phyloP scores from a whole-genome alignment of 2,888 invertebrate genomes.

The Lepidonotus clava region DNA sequence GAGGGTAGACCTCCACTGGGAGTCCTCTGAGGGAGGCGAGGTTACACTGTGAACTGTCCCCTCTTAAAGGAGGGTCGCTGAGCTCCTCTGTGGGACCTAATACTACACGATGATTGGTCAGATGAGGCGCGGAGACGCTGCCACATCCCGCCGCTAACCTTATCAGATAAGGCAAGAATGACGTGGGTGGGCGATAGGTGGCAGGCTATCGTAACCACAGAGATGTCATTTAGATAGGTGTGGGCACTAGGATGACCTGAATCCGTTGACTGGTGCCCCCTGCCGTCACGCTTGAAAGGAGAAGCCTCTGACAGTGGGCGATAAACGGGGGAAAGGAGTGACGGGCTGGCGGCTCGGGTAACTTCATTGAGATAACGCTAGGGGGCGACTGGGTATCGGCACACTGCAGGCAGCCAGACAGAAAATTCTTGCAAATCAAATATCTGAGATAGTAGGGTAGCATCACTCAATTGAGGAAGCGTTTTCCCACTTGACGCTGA shows the following conservation, averaged over 20 bases:
- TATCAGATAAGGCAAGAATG: background rate
- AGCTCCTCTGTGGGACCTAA: background rate
- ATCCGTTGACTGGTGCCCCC: constrained; percentile 2
- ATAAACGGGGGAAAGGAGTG: constrained; percentile 1
- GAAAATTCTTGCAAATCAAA: background rate
- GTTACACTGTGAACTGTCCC: no score
- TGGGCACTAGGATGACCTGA: background rate
- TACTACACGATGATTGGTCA: background rate
- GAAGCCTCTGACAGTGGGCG: background rate
- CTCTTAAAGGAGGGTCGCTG: background rate
- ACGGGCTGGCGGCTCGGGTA: background rate
- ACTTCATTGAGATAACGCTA: constrained; percentile 12
- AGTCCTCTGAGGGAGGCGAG: no score
- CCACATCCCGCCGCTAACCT: background rate
- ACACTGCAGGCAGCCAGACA: background rate
- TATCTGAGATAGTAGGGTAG: background rate
- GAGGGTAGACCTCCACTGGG: no score
- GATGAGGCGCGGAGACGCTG: background rate
- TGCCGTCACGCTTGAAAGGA: background rate
- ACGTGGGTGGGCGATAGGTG: background rate
- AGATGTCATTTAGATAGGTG: constrained; percentile 1
- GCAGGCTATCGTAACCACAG: background rate
- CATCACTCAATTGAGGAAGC: no score
- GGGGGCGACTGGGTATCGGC: background rate
- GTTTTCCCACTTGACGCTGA: no score